These are phyloP conservation scores for Pristionchus mayeri DNA, from an alignment of 2,888 invertebrate species.

Conservation along the genomic window DNA sequence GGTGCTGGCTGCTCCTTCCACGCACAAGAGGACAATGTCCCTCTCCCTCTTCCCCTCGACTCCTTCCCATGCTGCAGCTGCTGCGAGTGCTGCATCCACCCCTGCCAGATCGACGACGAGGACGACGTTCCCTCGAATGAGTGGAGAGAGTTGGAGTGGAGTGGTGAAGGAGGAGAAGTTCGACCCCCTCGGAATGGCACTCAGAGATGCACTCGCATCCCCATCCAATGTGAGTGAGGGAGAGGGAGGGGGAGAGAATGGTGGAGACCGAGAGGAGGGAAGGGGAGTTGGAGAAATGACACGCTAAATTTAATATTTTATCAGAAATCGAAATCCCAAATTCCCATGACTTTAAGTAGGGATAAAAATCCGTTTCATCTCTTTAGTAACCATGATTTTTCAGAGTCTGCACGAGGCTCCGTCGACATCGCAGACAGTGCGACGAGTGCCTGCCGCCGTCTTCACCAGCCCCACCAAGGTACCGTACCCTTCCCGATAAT, in stretches of 20 bases:
- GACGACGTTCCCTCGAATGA: slow-evolving; percentile 36
- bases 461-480: slow-evolving; percentile 3
- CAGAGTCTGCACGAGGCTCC: slow-evolving; percentile 7
- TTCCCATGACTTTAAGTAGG: background rate
- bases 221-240: slow-evolving; percentile 9
- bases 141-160: background rate
- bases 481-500: background rate
- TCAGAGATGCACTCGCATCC: background rate
- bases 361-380: background rate
- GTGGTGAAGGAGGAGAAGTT: too few relatives aligned
- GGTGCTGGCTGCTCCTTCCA: background rate
- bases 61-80: background rate
- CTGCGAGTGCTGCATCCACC: background rate
- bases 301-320: too few relatives aligned
- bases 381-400: too few relatives aligned
- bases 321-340: too few relatives aligned
- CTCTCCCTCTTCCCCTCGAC: background rate
- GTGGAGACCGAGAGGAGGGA: too few relatives aligned
- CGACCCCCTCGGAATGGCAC: background rate
- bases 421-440: background rate
- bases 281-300: too few relatives aligned
- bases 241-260: too few relatives aligned
- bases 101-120: background rate
- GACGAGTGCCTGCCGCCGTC: background rate
- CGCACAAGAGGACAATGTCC: background rate